Percentiles rank a stretch among this genome's conserved stretches.
phyloP scores from a whole-genome alignment of 53 echinoderm and acorn worm species.

The Stichopus horrens region DNA sequence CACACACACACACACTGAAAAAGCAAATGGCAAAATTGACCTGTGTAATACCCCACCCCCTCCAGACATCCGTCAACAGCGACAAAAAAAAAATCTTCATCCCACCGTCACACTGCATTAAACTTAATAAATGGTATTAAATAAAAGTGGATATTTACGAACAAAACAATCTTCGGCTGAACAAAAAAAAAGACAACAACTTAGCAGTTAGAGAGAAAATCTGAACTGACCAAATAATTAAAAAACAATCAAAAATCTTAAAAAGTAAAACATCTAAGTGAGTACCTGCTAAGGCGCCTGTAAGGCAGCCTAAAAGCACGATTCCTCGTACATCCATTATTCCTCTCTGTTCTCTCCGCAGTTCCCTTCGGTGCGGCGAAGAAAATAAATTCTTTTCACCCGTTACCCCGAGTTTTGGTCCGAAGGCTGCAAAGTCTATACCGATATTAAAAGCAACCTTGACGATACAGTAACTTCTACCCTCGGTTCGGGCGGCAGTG shows the following conservation, averaged over 20 bases:
- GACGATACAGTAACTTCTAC: neutral
- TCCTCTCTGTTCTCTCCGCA: neutral
- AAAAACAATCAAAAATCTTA: neutral
- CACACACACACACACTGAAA: too few species aligned
- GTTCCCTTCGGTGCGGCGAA: neutral
- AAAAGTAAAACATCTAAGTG: neutral
- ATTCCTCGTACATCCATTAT: slow-evolving; percentile 42
- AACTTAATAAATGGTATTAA: too few species aligned
- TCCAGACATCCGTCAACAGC: too few species aligned
- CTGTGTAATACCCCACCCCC: too few species aligned
- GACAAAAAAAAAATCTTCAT: too few species aligned
- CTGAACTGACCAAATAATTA: neutral
- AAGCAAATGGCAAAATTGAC: too few species aligned
- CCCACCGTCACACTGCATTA: too few species aligned
- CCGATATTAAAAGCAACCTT: neutral
- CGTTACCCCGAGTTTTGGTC: neutral
- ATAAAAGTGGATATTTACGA: too few species aligned
- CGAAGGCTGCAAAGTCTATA: slow-evolving; percentile 15
- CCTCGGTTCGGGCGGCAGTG: neutral
- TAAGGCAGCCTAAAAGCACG: slow-evolving; percentile 33
- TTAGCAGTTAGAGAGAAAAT: too few species aligned
- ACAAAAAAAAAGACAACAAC: too few species aligned
- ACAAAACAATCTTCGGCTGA: too few species aligned
- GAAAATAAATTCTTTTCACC: neutral
- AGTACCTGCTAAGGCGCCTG: slow-evolving; percentile 25